These are phyloP conservation scores for Eunapius fragilis DNA, from an alignment of 37 sponge, comb jelly and placozoan genomes.

Conservation along the genomic window DNA sequence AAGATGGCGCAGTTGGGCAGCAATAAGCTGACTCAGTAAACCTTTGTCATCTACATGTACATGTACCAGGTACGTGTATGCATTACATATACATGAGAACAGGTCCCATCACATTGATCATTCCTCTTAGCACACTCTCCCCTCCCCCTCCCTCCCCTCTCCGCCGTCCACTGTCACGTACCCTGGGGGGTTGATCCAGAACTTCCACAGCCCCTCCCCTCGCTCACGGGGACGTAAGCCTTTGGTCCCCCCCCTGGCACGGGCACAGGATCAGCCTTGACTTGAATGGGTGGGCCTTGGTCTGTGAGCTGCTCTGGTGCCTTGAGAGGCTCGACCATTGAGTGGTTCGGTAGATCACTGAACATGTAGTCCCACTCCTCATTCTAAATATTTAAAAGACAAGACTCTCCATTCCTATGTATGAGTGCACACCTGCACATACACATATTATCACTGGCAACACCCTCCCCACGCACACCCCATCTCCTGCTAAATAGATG, in stretches of 20 bases:
- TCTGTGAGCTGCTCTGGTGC: too few species aligned
- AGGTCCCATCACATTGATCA: background rate
- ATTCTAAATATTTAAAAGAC: slow-evolving; percentile 41
- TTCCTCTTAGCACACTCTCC: background rate
- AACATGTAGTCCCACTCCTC: slow-evolving; percentile 92
- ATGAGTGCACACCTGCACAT: too few species aligned
- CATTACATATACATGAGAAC: too few species aligned
- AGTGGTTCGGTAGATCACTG: slow-evolving; percentile 36
- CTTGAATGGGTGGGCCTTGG: too few species aligned
- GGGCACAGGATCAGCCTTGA: background rate
- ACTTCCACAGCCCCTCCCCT: background rate
- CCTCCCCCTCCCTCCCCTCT: background rate
- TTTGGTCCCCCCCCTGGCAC: background rate
- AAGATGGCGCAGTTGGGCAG: background rate
- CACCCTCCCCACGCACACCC: too few species aligned
- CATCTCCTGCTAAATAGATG: too few species aligned
- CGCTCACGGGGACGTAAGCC: background rate
- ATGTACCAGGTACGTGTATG: too few species aligned
- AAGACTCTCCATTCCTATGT: too few species aligned
- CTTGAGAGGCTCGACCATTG: background rate
- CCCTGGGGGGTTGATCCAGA: background rate
- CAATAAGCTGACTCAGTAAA: too few species aligned
- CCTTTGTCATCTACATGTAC: too few species aligned
- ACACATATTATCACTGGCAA: too few species aligned
- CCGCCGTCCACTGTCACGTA: background rate